Conservation (phyloP, 1,140 invertebrate genomes). For the Temnothorax curvispinosus region DNA sequence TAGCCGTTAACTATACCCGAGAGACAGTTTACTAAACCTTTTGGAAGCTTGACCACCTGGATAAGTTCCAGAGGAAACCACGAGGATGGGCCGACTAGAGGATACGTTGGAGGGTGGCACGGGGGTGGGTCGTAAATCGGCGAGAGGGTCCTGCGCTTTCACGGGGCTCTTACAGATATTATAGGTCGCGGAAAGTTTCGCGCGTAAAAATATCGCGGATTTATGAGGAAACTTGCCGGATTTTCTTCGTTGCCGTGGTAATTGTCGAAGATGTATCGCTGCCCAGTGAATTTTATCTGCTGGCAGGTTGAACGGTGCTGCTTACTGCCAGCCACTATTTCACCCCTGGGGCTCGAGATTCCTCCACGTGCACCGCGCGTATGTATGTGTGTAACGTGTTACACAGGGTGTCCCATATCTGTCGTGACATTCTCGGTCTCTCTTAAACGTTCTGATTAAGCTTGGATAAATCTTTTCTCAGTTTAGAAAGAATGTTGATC, state of each 20-base stretch:
- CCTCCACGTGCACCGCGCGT: background rate
- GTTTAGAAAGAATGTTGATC: background rate
- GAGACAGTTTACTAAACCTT: conserved; percentile 67
- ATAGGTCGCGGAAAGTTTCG: conserved; percentile 79
- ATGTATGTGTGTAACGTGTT: background rate
- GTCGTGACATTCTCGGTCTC: background rate
- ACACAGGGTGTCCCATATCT: background rate
- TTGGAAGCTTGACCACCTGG: conserved; percentile 69
- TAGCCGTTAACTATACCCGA: conserved; percentile 45
- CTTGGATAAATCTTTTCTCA: background rate
- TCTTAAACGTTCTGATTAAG: background rate
- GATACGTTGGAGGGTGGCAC: conserved; percentile 14
- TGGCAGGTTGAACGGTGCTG: conserved; percentile 15
- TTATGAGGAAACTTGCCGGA: conserved; percentile 79
- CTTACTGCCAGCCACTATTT: conserved; percentile 45
- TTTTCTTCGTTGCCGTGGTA: conserved; percentile 74
- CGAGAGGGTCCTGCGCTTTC: conserved; percentile 59
- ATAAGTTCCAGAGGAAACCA: conserved; percentile 67
- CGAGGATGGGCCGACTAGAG: conserved; percentile 50
- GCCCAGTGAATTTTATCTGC: conserved; percentile 66
- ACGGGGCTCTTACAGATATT: conserved; percentile 74
- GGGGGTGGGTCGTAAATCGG: conserved; percentile 65
- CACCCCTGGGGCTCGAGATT: conserved; percentile 45
- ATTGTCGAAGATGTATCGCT: conserved; percentile 80
- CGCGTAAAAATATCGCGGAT: conserved; percentile 81